Base-by-base conservation (phyloP, 2,113 vertebrate species). In the Parus major region DNA sequence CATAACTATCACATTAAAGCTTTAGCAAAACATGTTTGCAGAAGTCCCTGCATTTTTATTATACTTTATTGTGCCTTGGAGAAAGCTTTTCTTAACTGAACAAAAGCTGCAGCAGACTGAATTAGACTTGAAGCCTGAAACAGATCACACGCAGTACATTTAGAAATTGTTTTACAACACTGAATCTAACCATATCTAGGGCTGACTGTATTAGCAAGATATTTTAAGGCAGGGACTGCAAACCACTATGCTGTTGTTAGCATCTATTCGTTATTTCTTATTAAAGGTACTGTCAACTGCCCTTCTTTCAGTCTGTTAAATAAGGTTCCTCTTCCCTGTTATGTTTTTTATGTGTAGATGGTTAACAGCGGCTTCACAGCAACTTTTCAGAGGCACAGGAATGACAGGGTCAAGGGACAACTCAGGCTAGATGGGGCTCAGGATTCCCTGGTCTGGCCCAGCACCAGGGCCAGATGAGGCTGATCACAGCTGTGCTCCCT, bases 361-460 rank as follows among this genome's bases (percentile, higher is more conserved):
- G 41, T 64, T 23, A n/a, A 76, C 2, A 5, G 68, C 35, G 57
- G 42, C n/a, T 82, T 72, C 10, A 19, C 18, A 75, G 19, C 14
- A 81, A 27, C 41, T 64, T 75, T 81, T 21, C 81, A 75, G 64
- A 75, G 70, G 52, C 56, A 84, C 47, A 76, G 53, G 27, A 63
- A 36, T 41, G 29, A 55, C 3, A 27, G 52, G 39, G 27, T 66
- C 4, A 1, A 0, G 0, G 27, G 42, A 36, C 10, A 36, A 4
- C 46, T 88, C 24, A 12, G 27, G 24, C n/a, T 29, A 49, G 19
- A 56, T 0, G 0, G 16, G 25, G 21, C 70, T 68, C 4, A 1
- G 79, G 63, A 60, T 12, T 56, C 57, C 19, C 49, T 39, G 39
- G 23, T 41, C 29, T 42, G 42, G 49, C 20, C 69, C 66, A 42